Evolutionary conservation across 2,113 vertebrate genomes (phyloP).

Genomic region (Tyto alba): DNA sequence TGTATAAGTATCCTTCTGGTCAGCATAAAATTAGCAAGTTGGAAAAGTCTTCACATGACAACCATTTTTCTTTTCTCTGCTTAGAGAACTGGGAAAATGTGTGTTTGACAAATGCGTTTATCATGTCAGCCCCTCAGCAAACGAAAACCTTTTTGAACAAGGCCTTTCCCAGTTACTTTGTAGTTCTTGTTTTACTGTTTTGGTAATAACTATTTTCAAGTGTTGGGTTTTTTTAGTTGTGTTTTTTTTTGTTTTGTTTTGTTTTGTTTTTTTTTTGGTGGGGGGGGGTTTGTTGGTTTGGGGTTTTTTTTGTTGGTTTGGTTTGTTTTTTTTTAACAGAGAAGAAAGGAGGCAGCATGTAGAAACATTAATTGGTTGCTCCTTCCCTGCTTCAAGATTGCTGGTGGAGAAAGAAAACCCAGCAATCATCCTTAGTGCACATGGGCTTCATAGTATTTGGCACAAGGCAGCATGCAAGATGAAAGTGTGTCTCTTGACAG

Average conservation of each 20-base stretch:
- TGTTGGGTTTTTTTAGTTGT: too few species aligned
- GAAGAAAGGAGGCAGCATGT: background rate
- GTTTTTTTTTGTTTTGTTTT: too few species aligned
- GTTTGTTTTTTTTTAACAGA: background rate
- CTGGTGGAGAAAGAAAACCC: background rate
- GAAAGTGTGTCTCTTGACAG: slow-evolving; percentile 46
- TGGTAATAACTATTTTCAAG: background rate
- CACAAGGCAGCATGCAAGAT: slow-evolving; percentile 15
- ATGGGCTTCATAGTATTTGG: background rate
- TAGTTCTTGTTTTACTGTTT: background rate
- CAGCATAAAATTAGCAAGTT: background rate
- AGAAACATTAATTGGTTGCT: background rate
- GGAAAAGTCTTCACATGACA: background rate
- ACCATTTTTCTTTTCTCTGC: background rate
- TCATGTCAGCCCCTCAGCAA: background rate
- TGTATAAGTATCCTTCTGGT: background rate
- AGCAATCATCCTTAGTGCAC: background rate
- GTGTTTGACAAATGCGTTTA: background rate
- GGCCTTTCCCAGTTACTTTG: background rate
- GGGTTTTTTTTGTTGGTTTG: too few species aligned
- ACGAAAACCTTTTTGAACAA: background rate
- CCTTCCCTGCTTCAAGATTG: background rate
- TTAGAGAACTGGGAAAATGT: background rate
- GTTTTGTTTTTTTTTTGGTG: too few species aligned
- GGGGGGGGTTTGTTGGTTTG: background rate